Conservation (phyloP, 2,113 vertebrate genomes). For the Anas platyrhynchos region DNA sequence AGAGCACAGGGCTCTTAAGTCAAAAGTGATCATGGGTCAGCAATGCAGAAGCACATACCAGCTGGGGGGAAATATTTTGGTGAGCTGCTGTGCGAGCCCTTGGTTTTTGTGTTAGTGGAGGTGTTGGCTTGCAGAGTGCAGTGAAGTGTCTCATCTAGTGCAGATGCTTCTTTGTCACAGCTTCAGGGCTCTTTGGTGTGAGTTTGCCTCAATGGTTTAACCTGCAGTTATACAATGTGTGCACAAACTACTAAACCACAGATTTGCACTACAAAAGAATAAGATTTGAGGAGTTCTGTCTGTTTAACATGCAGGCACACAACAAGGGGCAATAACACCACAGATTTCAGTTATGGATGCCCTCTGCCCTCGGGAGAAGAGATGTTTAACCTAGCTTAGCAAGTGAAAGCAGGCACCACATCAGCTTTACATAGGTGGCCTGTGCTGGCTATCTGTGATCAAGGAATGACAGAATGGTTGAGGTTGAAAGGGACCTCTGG, state of each 20-base stretch:
- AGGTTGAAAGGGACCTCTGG: background rate
- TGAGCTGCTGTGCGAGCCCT: background rate
- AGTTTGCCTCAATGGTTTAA: background rate
- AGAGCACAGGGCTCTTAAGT: accelerated
- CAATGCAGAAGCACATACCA: accelerated
- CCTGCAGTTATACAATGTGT: background rate
- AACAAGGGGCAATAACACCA: background rate
- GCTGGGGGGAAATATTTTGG: background rate
- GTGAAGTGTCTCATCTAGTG: background rate
- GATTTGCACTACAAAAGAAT: background rate
- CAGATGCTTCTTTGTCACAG: background rate
- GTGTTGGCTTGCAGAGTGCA: background rate
- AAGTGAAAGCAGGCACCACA: background rate
- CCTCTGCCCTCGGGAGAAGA: background rate
- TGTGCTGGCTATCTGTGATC: background rate
- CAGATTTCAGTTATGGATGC: background rate
- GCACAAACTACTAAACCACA: background rate
- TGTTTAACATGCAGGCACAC: background rate
- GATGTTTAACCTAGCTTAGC: background rate
- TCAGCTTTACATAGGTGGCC: background rate
- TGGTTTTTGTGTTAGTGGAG: accelerated
- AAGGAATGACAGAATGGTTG: background rate
- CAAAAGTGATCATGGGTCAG: background rate
- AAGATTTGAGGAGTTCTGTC: background rate
- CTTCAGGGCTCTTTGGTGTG: background rate